Evolutionary conservation across 1,140 invertebrate genomes (phyloP), one percentile per base, ranked within the genome.

Genomic region (Sweltsa coloradensis): DNA sequence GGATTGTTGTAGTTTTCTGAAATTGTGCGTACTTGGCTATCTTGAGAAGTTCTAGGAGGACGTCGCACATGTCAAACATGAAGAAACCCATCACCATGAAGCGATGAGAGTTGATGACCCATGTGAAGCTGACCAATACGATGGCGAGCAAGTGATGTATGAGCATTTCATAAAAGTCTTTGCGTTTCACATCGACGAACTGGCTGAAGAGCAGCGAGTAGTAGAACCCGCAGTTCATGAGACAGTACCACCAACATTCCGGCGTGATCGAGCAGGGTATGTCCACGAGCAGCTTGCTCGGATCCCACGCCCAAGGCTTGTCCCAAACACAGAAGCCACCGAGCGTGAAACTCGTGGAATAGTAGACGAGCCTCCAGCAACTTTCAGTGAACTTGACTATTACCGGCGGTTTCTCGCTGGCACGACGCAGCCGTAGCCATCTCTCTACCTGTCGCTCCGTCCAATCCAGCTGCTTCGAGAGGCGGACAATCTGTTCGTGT

Each of bases 131-230:
- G 68, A 98, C 79, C 27, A 98, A 72, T 24, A 79, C 58, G 54
- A 98, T 85, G 2, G 94, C 96, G 3, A 89, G 85, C 58, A 94
- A 78, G 61, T 98, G 94, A 68, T 97, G 95, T 39, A 95, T 73
- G 61, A 97, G 93, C 93, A 98, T 97, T 74, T 97, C 90, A 83
- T 87, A 90, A 66, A 97, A 97, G 69, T 98, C 95, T 72, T 94
- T 90, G 41, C 85, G 75, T 56, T 85, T 88, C 26, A 90, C 81
- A 66, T 97, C 93, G 60, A 86, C 84, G 67, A 95, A 96, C 63
- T 97, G 89, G n/a, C 88, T 90, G 31, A 92, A 75, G 39, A 89
- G 83, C 41, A 97, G 69, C 5, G 93, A 85, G 83, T 92, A 92
- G 65, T 99, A 99, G 70, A 98, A 97, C 36, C 85, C 78, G 45